Base-by-base conservation (phyloP, 2,888 invertebrate species). In the Nycteola revayana region DNA sequence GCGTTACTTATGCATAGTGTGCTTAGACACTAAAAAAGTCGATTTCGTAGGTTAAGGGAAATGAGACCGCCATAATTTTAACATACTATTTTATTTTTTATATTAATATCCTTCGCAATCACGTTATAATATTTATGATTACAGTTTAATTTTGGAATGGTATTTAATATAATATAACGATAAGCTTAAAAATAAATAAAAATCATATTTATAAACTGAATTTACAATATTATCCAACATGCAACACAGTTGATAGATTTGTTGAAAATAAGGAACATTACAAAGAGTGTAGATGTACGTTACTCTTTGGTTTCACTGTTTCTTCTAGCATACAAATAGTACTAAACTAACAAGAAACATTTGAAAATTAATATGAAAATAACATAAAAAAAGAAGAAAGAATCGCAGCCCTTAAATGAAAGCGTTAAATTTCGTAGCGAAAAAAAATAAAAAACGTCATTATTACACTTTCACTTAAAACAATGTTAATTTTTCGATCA, bases 91-190 rank as follows among this genome's bases (percentile, higher is more conserved):
- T 79, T 75, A 73, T 79, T 78, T 72, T 77, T 79, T 78, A 72
- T 76, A 77, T 71, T 82, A 78, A 78, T 80, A 78, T 75, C 76
- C 66, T 78, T 74, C 74, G 66, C 81, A 80, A 82, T 83, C 76
- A 79, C 71, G 70, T 75, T 66, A 75, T 77, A 72, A 77, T 81
- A 79, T 71, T 76, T 68, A 79, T 75, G 75, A 82, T 84, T 84
- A 86, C 77, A 83, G 71, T 78, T 80, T 83, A 83, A 87, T 83
- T 86, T 87, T 88, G 87, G 87, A 88, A 88, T 88, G 88, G 77
- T 85, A 86, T 55, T 59, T 59, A 58, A 47, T 77, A 75, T 84
- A 74, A 70, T 69, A 74, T 76, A 77, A 68, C 66, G 69, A 76
- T 79, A 81, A 81, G 72, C 85, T 85, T 85, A 85, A 77, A 83